Evolutionary conservation across 1,140 invertebrate species (phyloP).

Genomic region (Nephila pilipes): DNA sequence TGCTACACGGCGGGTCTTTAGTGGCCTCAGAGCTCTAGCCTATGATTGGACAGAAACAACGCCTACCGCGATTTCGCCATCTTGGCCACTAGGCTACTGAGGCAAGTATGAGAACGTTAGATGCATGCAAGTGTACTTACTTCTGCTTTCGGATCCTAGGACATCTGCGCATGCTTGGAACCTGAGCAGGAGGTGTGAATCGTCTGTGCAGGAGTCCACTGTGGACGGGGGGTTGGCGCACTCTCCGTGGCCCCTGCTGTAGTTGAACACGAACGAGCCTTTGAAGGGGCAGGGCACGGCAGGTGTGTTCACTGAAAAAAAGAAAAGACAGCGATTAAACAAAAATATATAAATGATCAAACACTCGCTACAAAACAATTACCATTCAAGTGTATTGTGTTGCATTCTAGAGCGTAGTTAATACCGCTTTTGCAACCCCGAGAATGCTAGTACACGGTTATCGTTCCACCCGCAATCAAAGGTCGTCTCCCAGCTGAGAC

Average conservation of each 20-base stretch:
- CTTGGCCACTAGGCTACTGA: no score
- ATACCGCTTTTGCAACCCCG: no score
- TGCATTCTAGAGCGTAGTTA: no score
- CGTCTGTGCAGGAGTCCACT: conserved; percentile 91
- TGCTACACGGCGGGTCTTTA: no score
- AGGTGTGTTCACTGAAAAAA: conserved; percentile 80
- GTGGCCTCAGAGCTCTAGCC: no score
- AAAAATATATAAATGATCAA: background rate
- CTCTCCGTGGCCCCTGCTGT: conserved; percentile 88
- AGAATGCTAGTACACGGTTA: no score
- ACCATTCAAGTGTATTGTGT: background rate
- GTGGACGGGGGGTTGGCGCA: conserved; percentile 88
- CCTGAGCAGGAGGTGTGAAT: conserved; percentile 89
- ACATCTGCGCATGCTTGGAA: conserved; percentile 96
- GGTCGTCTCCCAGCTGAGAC: no score
- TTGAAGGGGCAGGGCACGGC: conserved; percentile 81
- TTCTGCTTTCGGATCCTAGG: conserved; percentile 85
- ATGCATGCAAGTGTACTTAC: conserved; percentile 79
- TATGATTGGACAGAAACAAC: no score
- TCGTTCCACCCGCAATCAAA: no score
- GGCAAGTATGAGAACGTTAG: no score
- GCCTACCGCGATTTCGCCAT: no score
- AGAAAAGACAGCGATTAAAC: background rate
- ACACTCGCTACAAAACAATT: background rate
- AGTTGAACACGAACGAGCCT: conserved; percentile 87